Evolutionary conservation across 2,888 invertebrate genomes (phyloP).

Genomic region (Chloroclysta siterata): DNA sequence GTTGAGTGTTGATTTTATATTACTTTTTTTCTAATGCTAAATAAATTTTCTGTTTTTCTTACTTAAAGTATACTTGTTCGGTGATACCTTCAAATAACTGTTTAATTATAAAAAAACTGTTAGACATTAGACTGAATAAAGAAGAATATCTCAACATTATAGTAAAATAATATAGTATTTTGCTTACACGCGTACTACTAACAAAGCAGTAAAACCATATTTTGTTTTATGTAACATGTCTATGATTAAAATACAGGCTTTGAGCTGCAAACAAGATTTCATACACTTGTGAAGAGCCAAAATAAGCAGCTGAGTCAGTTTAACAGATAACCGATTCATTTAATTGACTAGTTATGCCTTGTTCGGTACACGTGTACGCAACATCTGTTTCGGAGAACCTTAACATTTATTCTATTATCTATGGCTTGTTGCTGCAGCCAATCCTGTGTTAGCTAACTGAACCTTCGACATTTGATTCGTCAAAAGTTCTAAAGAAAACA

Average conservation of each 20-base stretch:
- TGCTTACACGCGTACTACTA: constrained; percentile 5
- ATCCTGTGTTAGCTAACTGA: background rate
- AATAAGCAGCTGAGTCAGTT: background rate
- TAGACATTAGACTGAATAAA: constrained; percentile 21
- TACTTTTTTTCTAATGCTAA: background rate
- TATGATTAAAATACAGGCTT: background rate
- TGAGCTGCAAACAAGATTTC: background rate
- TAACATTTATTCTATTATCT: constrained; percentile 1
- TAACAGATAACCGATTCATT: no score
- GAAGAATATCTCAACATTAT: constrained; percentile 4
- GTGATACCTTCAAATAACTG: background rate
- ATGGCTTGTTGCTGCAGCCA: background rate
- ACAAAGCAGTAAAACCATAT: background rate
- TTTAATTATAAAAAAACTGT: background rate
- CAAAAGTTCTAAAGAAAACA: background rate
- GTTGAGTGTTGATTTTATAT: background rate
- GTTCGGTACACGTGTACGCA: constrained; percentile 17
- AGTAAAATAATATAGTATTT: background rate
- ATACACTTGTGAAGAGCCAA: background rate
- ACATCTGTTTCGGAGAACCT: constrained; percentile 3
- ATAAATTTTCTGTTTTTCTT: background rate
- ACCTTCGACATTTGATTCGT: background rate
- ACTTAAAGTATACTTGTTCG: background rate
- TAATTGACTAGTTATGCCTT: background rate
- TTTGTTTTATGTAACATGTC: no score